Evolutionary conservation across 2,113 vertebrate genomes (phyloP), one percentile per base, ranked within the genome.

Genomic region (Paradoxurus hermaphroditus): DNA sequence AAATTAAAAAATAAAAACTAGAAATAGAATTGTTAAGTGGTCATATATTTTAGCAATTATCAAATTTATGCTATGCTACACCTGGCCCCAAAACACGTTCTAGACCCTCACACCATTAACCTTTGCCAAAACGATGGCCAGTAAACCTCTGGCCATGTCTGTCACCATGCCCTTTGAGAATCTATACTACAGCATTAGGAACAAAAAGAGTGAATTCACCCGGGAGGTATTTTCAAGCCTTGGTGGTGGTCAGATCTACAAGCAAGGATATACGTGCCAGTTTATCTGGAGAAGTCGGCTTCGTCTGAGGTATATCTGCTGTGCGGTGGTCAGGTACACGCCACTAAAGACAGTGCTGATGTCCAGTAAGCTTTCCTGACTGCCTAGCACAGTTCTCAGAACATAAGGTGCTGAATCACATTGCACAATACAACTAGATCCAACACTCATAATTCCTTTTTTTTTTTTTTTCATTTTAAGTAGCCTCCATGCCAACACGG

Each of bases 1-100:
- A 94, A 95, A 87, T 36, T 16, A 93, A 39, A 72, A 73, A 29
- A 36, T n/a, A 96, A 72, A 88, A 8, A 56, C n/a, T 65, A 77
- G 18, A 70, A 77, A 68, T 34, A 81, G 78, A 65, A 31, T 25
- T 67, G 77, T 59, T 83, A 51, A 75, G 44, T 83, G 56, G 70
- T 23, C 63, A 65, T 78, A 82, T 95, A 59, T 65, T 39, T 65
- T 39, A 88, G 15, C 81, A 88, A 78, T 67, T 79, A 70, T 92
- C 72, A 77, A 25, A 78, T 92, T 84, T 72, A 59, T 86, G 25
- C 56, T 75, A 18, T 62, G 79, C 65, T 90, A 29, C 15, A 36
- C 27, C n/a, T 90, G 75, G 63, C 14, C 75, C 56, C 39, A 31
- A 91, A 72, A 84, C 23, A 59, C 34, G 15, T 86, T 73, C 63